A percentile compares a stretch with the other conserved stretches of the same genome.
phyloP scores from a whole-genome alignment of 2,888 invertebrate species.

The Julus scandinavius region DNA sequence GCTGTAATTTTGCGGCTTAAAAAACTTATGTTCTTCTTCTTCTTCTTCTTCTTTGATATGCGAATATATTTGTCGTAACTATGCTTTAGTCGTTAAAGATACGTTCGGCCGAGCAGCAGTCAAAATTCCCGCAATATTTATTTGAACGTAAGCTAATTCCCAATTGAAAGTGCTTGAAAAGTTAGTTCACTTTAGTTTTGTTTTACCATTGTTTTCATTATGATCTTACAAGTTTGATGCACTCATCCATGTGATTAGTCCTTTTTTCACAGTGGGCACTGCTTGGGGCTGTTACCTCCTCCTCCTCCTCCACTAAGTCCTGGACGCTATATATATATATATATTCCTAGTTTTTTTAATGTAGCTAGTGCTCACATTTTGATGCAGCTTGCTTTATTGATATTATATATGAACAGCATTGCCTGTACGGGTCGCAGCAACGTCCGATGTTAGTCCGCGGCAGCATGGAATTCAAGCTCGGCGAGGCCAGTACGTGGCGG shows the following conservation, averaged over 20 bases:
- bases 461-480: slow-evolving; percentile 31
- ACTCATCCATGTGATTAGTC: slow-evolving; percentile 46
- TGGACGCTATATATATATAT: not conserved
- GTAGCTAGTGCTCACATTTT: slow-evolving; percentile 48
- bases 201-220: not conserved
- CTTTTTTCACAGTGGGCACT: slow-evolving; percentile 46
- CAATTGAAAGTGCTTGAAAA: not conserved
- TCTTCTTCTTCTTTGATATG: no score
- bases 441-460: slow-evolving; percentile 39
- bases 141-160: not conserved
- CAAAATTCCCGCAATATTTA: not conserved
- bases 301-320: slow-evolving; percentile 45
- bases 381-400: slow-evolving; percentile 45
- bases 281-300: slow-evolving; percentile 44
- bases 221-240: slow-evolving; percentile 44
- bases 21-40: no score
- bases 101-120: not conserved
- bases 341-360: slow-evolving; percentile 16
- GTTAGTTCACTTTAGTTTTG: not conserved
- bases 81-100: not conserved
- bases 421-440: slow-evolving; percentile 33
- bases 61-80: no score
- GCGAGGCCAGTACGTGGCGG: slow-evolving; percentile 36
- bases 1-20: no score
- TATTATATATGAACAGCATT: slow-evolving; percentile 51